Conservation (phyloP, 2,888 invertebrate species). For the Choreutis nemorana region DNA sequence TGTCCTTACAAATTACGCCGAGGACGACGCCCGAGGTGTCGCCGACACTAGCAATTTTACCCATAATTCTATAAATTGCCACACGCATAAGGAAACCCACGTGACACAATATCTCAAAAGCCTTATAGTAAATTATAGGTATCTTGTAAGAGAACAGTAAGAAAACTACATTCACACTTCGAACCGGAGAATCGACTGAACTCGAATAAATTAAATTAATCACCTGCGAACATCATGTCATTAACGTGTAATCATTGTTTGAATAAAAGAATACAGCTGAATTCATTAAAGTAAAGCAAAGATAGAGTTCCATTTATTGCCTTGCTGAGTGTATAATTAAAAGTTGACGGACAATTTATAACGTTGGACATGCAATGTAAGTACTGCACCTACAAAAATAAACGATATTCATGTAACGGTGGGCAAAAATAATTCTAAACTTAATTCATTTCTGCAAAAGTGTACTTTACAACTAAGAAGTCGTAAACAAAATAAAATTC, state of each 20-base stretch:
- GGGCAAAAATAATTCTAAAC: too few relatives aligned
- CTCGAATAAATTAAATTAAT: neutral
- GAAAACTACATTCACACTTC: constrained; percentile 2
- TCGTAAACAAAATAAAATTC: too few relatives aligned
- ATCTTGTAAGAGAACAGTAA: constrained; percentile 21
- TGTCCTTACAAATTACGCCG: constrained; percentile 50
- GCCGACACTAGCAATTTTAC: constrained; percentile 43
- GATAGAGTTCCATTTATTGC: neutral
- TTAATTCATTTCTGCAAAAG: too few relatives aligned
- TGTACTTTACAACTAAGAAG: too few relatives aligned
- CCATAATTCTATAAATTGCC: constrained; percentile 53
- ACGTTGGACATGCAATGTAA: constrained; percentile 21
- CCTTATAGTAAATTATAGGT: too few relatives aligned
- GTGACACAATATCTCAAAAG: constrained; percentile 22
- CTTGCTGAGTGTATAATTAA: constrained; percentile 25
- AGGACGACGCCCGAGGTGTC: constrained; percentile 53
- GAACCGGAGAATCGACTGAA: neutral
- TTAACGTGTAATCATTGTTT: neutral
- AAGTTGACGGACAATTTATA: constrained; percentile 33
- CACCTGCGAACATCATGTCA: neutral
- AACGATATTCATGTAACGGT: too few relatives aligned
- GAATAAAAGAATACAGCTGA: too few relatives aligned
- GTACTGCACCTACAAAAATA: too few relatives aligned
- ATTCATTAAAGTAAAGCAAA: too few relatives aligned
- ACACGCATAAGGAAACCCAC: constrained; percentile 36